Evolutionary conservation across 2,888 invertebrate genomes (phyloP).

Genomic region (Siphlonurus alternatus): DNA sequence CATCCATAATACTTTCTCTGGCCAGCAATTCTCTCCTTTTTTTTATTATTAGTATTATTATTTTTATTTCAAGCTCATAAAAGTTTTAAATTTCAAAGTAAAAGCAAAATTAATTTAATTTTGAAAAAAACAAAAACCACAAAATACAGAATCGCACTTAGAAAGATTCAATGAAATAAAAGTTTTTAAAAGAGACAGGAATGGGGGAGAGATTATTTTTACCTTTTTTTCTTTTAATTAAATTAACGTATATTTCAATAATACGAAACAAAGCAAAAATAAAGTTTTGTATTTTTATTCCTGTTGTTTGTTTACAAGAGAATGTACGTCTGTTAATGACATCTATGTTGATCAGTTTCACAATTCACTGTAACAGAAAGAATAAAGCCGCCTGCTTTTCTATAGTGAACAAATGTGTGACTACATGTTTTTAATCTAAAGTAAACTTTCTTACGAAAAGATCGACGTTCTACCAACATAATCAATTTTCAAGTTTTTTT

Average conservation of each 20-base stretch:
- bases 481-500: no score
- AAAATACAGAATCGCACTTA: background rate
- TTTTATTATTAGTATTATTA: background rate
- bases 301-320: no score
- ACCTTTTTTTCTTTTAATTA: background rate
- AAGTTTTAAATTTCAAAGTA: slow-evolving; percentile 1
- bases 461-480: no score
- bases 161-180: background rate
- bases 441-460: no score
- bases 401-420: no score
- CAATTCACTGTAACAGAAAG: no score
- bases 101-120: slow-evolving; percentile 1
- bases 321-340: no score
- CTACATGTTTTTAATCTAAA: no score
- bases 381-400: no score
- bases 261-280: no score
- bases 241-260: background rate
- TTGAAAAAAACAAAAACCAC: slow-evolving; percentile 1
- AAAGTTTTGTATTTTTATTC: no score
- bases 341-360: no score
- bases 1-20: background rate
- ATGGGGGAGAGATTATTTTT: background rate
- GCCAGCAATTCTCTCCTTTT: background rate
- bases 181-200: background rate
- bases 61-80: background rate